Percentiles rank a stretch among this genome's conserved stretches.
These are phyloP conservation scores for Nephrotoma appendiculata DNA, from an alignment of 2,888 invertebrate genomes.

Conservation along the genomic window DNA sequence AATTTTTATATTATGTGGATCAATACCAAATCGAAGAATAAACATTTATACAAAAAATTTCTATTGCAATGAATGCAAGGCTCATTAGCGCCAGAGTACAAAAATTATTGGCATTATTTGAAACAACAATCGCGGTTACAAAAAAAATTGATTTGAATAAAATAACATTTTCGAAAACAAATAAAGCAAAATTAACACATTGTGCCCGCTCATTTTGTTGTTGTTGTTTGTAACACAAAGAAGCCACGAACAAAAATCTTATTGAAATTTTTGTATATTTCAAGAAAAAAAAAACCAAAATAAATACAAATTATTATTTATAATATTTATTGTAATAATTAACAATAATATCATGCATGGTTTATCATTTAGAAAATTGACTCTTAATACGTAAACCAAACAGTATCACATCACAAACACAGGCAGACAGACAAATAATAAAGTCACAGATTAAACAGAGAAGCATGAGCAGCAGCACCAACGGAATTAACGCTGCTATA, in stretches of 20 bases:
- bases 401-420: background rate
- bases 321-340: background rate
- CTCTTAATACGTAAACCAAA: background rate
- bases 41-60: background rate
- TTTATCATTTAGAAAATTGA: constrained; percentile 21
- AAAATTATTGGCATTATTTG: background rate
- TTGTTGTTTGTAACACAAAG: background rate
- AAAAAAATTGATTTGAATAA: background rate
- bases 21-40: too few relatives aligned
- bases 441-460: background rate
- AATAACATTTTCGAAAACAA: background rate
- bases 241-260: background rate
- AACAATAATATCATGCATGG: constrained; percentile 14
- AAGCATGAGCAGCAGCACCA: background rate
- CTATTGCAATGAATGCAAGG: background rate
- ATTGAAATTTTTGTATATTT: background rate
- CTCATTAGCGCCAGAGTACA: background rate
- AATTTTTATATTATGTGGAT: too few relatives aligned
- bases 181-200: background rate
- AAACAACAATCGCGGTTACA: background rate
- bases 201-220: background rate
- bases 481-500: background rate
- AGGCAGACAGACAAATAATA: background rate
- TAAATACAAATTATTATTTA: background rate
- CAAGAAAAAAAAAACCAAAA: background rate